Evolutionary conservation across 2,888 invertebrate species (phyloP), one percentile per base, ranked within the genome.

Genomic region (Drosophila histrio): DNA sequence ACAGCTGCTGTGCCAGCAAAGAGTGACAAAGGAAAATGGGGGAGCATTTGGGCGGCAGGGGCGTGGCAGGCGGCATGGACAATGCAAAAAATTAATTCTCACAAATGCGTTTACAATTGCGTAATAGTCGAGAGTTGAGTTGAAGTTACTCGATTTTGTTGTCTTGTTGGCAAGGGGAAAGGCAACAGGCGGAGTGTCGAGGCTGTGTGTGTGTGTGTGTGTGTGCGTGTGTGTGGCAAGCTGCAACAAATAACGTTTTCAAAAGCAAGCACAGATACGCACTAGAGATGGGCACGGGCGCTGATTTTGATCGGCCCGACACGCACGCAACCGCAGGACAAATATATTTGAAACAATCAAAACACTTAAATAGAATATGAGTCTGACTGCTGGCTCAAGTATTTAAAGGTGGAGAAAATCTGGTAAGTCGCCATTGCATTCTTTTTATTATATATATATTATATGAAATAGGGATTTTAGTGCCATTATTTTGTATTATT

Each of bases 161-260:
- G 15, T 2, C 17, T 43, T 26, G 34, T 5, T 9, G n/a, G n/a
- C 19, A 17, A 5, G 1, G 11, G 30, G 24, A 1, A 7, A 3
- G n/a, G n/a, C 2, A 8, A 2, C 7, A 2, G 17, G 28, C 4
- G 44, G 15, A 2, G 38, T 7, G 32, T 28, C 7, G 11, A 21
- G 19, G 38, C 17, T 49, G 57, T 34, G 64, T 46, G 46, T 58
- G 61, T 72, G 59, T 79, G 57, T 34, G 64, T 46, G 46, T 58
- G 61, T 72, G 59, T 79, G n/a, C n/a, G n/a, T 49, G 57, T 34
- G 64, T 46, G 46, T 58, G 61, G 66, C 56, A 76, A 84, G 85
- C 81, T 81, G 79, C 76, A 71, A 78, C 76, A 81, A 87, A 87
- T 84, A 76, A 67, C 28, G 39, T 11, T 57, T 39, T 15, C 9